Conservation (phyloP, 2,888 invertebrate genomes). For the Eurois occulta region DNA sequence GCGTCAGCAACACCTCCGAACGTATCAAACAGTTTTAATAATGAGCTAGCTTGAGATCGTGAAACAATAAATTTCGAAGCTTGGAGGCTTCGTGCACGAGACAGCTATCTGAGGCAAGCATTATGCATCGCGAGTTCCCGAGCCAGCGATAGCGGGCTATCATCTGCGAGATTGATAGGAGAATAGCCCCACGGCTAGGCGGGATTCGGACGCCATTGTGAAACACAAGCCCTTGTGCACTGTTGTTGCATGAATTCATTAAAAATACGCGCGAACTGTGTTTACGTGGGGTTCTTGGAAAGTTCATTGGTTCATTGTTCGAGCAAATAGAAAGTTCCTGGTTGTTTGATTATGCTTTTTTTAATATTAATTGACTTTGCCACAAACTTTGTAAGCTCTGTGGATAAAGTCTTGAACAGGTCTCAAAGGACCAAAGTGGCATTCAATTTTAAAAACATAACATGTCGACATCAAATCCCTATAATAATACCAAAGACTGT, state of each 20-base stretch:
- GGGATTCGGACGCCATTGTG: slow-evolving; percentile 84
- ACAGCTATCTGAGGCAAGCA: slow-evolving; percentile 89
- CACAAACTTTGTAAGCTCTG: neutral
- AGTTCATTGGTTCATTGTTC: slow-evolving; percentile 59
- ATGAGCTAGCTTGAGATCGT: slow-evolving; percentile 89
- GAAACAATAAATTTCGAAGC: slow-evolving; percentile 91
- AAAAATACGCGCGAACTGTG: slow-evolving; percentile 76
- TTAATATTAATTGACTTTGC: slow-evolving; percentile 33
- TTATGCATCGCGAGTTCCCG: slow-evolving; percentile 88
- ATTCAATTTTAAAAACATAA: slow-evolving; percentile 17
- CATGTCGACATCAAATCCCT: neutral
- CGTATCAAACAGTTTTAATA: slow-evolving; percentile 91
- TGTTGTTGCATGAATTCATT: slow-evolving; percentile 81
- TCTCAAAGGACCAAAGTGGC: neutral
- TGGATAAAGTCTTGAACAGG: neutral
- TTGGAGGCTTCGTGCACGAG: slow-evolving; percentile 90
- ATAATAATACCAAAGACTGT: slow-evolving; percentile 18
- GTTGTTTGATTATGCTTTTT: slow-evolving; percentile 27
- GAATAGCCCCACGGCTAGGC: slow-evolving; percentile 87
- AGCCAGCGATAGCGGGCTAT: slow-evolving; percentile 86
- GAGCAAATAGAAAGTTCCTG: slow-evolving; percentile 57
- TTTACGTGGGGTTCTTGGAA: slow-evolving; percentile 66
- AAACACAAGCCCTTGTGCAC: slow-evolving; percentile 74
- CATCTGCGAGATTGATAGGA: slow-evolving; percentile 90
- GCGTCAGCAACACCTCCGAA: slow-evolving; percentile 89